Base-by-base conservation (phyloP, 2,113 vertebrate species). In the Paramisgurnus dabryanus region DNA sequence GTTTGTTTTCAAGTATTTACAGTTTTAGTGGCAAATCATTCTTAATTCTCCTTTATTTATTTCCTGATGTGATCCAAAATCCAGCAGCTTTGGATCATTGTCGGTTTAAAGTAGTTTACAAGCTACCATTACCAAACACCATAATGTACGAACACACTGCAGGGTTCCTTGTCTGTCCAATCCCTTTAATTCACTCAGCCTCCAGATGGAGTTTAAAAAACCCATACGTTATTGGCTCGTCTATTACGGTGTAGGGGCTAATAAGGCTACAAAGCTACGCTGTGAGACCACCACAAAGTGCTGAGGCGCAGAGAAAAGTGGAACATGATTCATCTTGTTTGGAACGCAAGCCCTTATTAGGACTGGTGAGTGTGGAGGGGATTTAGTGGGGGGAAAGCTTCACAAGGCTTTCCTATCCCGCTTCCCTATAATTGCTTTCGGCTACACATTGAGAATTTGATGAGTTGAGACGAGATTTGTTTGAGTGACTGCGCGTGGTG, bases 391-490 rank as follows among this genome's bases (percentile, higher is more conserved):
- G 71, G 71, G 75, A 81, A 84, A 85, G 84, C 76, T 82, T 66
- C 81, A 72, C 67, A n/a, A 47, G 67, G 66, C 79, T 90, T 85
- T 75, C 85, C 80, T 65, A 82, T 80, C 78, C 78, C 78, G 83
- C 86, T 85, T 67, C 76, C 83, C 81, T 86, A 82, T 91, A 90
- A 91, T 92, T 91, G 85, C 90, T 92, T 92, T 91, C 47, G 64
- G 87, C 84, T 83, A 81, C 84, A 87, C 86, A 89, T 88, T 87
- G 88, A 87, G 87, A 91, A 86, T 89, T 82, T 90, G 84, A 89
- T 87, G 89, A 89, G 87, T 90, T 82, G 86, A 88, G 85, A 85
- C 53, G 43, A 84, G 86, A 86, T 88, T 87, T 78, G 68, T 87
- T 87, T 86, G 87, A 87, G 73, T 86, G 89, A 87, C 84, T 80